These are phyloP conservation scores for Drosophila paracracens DNA, from an alignment of 2,888 invertebrate species.

Conservation along the genomic window DNA sequence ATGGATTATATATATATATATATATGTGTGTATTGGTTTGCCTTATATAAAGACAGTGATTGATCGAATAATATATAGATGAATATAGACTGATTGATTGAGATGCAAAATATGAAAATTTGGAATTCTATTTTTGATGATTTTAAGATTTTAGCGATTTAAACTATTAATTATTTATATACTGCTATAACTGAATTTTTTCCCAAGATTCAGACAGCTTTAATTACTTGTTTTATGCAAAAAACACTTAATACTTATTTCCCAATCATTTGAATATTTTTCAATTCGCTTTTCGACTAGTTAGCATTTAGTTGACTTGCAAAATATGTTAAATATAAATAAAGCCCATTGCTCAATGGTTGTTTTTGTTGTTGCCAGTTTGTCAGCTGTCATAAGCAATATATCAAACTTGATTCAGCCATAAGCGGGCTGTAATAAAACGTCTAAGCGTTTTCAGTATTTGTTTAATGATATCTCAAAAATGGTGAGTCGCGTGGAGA, in stretches of 20 bases:
- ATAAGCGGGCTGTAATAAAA: constrained; percentile 26
- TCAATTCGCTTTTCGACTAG: constrained; percentile 8
- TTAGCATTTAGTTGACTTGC: constrained; percentile 21
- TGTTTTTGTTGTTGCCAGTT: constrained; percentile 41
- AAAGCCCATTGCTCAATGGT: constrained; percentile 29
- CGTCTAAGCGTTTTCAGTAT: constrained; percentile 23
- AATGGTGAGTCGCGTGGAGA: constrained; percentile 42
- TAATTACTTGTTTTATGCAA: neutral
- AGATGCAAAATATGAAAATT: neutral
- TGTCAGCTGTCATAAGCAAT: constrained; percentile 65
- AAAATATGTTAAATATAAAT: neutral
- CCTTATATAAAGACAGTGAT: neutral
- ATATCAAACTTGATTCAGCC: constrained; percentile 49
- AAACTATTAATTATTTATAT: constrained; percentile 8
- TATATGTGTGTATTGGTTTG: neutral
- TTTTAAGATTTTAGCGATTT: neutral
- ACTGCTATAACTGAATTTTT: neutral
- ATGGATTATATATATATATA: constrained; percentile 10
- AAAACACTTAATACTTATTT: constrained; percentile 13
- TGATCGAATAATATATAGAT: neutral
- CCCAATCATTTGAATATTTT: constrained; percentile 12
- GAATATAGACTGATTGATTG: neutral
- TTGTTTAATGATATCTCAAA: constrained; percentile 54
- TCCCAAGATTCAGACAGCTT: neutral
- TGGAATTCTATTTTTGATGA: neutral